phyloP scores from a whole-genome alignment of 1,140 invertebrate genomes.

The Fopius arisanus region DNA sequence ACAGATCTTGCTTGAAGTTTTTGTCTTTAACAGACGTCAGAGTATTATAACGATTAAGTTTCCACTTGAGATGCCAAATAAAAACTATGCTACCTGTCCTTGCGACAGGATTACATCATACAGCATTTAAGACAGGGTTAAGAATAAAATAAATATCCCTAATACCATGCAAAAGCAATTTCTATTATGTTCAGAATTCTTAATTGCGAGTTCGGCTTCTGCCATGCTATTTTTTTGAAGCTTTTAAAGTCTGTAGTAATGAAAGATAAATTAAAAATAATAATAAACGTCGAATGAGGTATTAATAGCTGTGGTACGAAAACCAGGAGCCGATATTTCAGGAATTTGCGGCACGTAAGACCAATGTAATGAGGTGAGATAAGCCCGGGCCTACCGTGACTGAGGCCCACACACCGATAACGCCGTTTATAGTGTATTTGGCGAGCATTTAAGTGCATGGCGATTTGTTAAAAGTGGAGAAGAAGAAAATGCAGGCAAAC shows the following conservation, averaged over 20 bases:
- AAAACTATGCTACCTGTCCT: too few species aligned
- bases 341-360: slow-evolving; percentile 57
- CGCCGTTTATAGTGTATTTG: slow-evolving; percentile 14
- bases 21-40: too few species aligned
- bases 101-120: too few species aligned
- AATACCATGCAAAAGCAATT: too few species aligned
- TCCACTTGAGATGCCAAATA: too few species aligned
- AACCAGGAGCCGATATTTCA: slow-evolving; percentile 57
- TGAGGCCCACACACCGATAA: slow-evolving; percentile 36
- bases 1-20: too few species aligned
- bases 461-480: background rate
- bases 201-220: background rate
- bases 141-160: too few species aligned
- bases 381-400: slow-evolving; percentile 40
- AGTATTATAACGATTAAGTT: too few species aligned
- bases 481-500: background rate
- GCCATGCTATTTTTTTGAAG: background rate
- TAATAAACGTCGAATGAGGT: slow-evolving; percentile 37
- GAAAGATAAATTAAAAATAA: too few species aligned
- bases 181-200: background rate
- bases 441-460: slow-evolving; percentile 30
- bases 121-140: too few species aligned
- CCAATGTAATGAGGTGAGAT: slow-evolving; percentile 53
- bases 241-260: too few species aligned
- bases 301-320: slow-evolving; percentile 54